Base-by-base conservation (phyloP, 2,797 vertebrate genomes). In the Hoplostethus mediterraneus region DNA sequence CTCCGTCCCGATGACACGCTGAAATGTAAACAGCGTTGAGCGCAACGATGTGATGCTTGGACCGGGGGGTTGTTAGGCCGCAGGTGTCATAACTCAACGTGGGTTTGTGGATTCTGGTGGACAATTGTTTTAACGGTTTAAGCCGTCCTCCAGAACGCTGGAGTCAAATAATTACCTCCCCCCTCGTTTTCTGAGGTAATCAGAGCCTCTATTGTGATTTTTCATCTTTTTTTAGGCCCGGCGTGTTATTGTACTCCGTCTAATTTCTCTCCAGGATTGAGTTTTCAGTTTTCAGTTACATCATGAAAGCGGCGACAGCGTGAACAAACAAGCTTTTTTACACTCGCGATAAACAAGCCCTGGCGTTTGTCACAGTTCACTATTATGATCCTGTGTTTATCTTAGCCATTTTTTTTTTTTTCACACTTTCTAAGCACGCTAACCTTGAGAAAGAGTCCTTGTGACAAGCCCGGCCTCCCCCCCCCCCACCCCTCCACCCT, bases 21-120 rank as follows among this genome's bases (percentile, higher is more conserved):
- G 42, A 77, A 87, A 86, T 81, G 73, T 86, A 90, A 92, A 91
- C 84, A 88, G 36, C 6, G 60, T 0, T 44, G 73, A 79, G 67
- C n/a, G 30, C 60, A 77, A 77, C 54, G 38, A 71, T 90, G 90
- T 90, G 85, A 87, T 87, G 79, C 83, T 89, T 90, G 88, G 87
- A 88, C 67, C 1, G 6, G 49, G 72, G 6, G 49, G 72, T 75
- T 21, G 71, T 81, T 80, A 62, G 72, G 81, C 77, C 67, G 21
- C 91, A 90, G 85, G 91, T 92, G 88, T 87, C 84, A 75, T 80
- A 83, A 81, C 91, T 86, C 75, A 73, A 31, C 70, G 70, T 10
- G 55, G 64, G 63, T 86, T 85, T 88, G 81, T 84, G 81, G 86
- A 89, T 83, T 72, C 83, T 86, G 82, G 62, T 86, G 73, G 79